phyloP scores from a whole-genome alignment of 2,797 vertebrate genomes.

The Megalops cyprinoides region DNA sequence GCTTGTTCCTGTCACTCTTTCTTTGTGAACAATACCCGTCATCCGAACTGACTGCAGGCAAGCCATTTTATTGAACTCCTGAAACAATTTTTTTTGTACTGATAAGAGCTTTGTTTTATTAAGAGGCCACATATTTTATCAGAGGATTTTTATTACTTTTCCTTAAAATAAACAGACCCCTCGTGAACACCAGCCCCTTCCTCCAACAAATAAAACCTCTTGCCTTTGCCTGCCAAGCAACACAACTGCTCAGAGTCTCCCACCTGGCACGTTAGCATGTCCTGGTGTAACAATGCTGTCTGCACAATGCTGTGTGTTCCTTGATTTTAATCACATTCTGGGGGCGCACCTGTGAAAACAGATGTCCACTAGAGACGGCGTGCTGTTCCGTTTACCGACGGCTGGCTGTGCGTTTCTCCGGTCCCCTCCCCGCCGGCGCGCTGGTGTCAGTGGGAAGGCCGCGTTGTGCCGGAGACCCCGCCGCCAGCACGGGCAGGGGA shows the following conservation, averaged over 20 bases:
- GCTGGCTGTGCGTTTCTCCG: conserved; percentile 42
- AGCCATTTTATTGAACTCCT: neutral
- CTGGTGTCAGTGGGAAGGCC: conserved; percentile 35
- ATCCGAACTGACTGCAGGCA: neutral
- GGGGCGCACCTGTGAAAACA: conserved; percentile 79
- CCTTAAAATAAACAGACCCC: conserved; percentile 24
- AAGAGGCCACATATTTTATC: conserved; percentile 33
- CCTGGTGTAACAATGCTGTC: conserved; percentile 45
- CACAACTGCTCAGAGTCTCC: conserved; percentile 56
- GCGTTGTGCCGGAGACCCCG: conserved; percentile 56
- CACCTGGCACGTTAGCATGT: conserved; percentile 49
- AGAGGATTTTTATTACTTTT: neutral
- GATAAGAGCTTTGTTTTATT: conserved; percentile 50
- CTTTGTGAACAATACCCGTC: neutral
- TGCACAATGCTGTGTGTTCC: conserved; percentile 44
- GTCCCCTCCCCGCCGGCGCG: conserved; percentile 10
- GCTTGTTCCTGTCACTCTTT: conserved; percentile 35
- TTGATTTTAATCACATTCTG: conserved; percentile 75
- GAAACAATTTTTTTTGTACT: too few species aligned
- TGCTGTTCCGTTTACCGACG: conserved; percentile 59
- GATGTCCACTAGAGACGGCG: conserved; percentile 70
- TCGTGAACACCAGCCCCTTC: neutral
- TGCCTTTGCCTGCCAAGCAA: conserved; percentile 49
- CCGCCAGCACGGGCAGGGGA: conserved; percentile 44
- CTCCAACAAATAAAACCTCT: neutral